phyloP scores from a whole-genome alignment of 2,888 invertebrate genomes.

The Chrysodeixis includens region DNA sequence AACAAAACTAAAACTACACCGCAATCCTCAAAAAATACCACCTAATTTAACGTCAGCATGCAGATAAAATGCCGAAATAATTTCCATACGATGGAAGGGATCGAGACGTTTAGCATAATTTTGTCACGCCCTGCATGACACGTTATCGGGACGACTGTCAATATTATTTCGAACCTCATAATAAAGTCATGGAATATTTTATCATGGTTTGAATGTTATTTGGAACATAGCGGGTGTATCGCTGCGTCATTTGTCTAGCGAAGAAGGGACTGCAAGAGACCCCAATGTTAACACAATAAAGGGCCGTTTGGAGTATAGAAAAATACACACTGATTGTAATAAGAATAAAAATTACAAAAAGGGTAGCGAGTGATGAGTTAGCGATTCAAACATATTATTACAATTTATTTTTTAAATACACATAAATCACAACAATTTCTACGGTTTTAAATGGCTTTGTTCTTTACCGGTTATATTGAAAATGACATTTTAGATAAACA shows the following conservation, averaged over 20 bases:
- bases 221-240: slow-evolving; percentile 8
- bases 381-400: too few species aligned
- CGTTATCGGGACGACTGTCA: slow-evolving; percentile 46
- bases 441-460: too few species aligned
- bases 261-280: too few species aligned
- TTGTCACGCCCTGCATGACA: slow-evolving; percentile 29
- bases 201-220: slow-evolving; percentile 34
- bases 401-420: too few species aligned
- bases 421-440: too few species aligned
- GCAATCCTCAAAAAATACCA: slow-evolving; percentile 20
- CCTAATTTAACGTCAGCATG: slow-evolving; percentile 21
- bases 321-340: too few species aligned
- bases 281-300: too few species aligned
- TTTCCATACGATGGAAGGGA: slow-evolving; percentile 47
- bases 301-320: too few species aligned
- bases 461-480: too few species aligned
- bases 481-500: too few species aligned
- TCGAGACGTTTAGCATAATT: slow-evolving; percentile 57
- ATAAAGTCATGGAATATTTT: slow-evolving; percentile 54
- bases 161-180: slow-evolving; percentile 46
- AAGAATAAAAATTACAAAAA: too few species aligned
- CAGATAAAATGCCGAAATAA: slow-evolving; percentile 50
- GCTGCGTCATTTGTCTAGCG: background rate
- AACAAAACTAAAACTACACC: background rate
- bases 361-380: too few species aligned